Evolutionary conservation across 1,140 invertebrate species (phyloP), one percentile per base, ranked within the genome.

Genomic region (Venustaconcha ellipsiformis): DNA sequence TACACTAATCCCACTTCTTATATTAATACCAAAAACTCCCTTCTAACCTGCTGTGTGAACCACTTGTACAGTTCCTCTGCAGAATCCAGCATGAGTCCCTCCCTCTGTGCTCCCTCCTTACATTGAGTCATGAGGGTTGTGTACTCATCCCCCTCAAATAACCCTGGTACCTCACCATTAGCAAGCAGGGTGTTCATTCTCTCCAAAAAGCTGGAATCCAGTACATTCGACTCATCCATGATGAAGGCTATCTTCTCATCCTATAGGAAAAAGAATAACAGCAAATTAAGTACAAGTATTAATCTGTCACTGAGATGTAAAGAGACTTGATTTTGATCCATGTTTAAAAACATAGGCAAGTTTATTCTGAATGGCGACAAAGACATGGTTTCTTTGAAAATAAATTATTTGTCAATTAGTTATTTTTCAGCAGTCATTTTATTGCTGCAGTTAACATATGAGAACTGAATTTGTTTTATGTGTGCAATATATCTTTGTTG

Each of bases 231-330:
- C 88, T 99, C 99, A 89, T 99, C 99, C 84, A 99, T 92, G 83
- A 99, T 99, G 87, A 99, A 99, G 58, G 96, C 97, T 65, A 99
- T 99, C 90, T 99, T 99, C 89, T 99, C 98, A 88, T 97, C 96
- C 88, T 91, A 74, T 26, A 75, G 37, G 37, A 23, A 37, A 4
- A 37, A 37, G 4, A 37, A 37, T 37, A 37, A 37, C 37, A 37
- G 37, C 37, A 37, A 37, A 37, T 6, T 37, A 37, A 37, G 37
- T 37, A 4, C 37, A 37, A 37, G 23, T n/a, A 2, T 37, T 37
- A 4, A 37, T 6, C 37, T 37, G 37, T 37, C 37, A 37, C 8
- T 37, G 37, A 37, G 37, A 37, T 37, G 37, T 37, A 37, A 6
- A 37, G 37, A 8, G 37, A 37, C 37, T 37, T 37, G 4, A 37